phyloP scores from a whole-genome alignment of 2,113 vertebrate species.

The Cygnus buccinator region DNA sequence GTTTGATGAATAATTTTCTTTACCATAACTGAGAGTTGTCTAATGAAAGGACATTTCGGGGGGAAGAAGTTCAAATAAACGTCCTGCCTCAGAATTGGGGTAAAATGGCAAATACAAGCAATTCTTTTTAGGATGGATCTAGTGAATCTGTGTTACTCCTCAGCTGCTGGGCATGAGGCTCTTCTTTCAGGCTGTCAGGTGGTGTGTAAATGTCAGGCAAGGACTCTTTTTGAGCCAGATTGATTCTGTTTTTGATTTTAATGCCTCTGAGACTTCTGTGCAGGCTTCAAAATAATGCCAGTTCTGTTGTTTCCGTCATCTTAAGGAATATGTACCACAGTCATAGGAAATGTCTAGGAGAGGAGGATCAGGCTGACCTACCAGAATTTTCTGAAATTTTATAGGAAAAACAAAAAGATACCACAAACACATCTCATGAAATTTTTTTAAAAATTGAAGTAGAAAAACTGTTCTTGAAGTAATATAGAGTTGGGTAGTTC shows the following conservation, averaged over 20 bases:
- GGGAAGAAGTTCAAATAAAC: neutral
- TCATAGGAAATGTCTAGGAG: neutral
- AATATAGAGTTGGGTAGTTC: neutral
- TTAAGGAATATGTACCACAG: neutral
- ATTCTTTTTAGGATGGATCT: neutral
- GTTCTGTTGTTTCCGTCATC: neutral
- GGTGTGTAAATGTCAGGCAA: neutral
- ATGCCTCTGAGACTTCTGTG: neutral
- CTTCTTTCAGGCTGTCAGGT: neutral
- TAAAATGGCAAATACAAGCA: neutral
- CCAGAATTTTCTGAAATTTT: neutral
- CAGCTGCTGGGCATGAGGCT: neutral
- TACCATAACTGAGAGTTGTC: neutral
- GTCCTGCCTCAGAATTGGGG: neutral
- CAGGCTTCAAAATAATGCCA: neutral
- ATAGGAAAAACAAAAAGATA: neutral
- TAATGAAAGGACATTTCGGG: accelerated
- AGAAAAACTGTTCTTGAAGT: neutral
- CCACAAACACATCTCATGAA: neutral
- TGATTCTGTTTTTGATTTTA: neutral
- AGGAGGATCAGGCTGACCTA: neutral
- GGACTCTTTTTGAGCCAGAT: neutral
- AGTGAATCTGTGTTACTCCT: neutral
- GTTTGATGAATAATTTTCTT: neutral
- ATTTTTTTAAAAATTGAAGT: neutral